A percentile compares a stretch with the other conserved stretches of the same genome.
phyloP scores from a whole-genome alignment of 1,140 invertebrate species.

The Microplitis demolitor region DNA sequence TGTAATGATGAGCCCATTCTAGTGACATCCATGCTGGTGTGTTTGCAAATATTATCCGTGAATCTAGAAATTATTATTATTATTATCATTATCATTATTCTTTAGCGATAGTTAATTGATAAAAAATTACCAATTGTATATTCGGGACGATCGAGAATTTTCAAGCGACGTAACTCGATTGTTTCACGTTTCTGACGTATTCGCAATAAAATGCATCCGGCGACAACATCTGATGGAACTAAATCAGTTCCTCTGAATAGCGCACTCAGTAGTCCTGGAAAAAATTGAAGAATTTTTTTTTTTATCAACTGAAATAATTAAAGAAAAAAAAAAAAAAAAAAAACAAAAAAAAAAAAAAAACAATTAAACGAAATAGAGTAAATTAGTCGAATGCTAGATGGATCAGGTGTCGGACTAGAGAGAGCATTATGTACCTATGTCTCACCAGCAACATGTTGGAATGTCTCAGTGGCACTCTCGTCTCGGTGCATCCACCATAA shows the following conservation, averaged over 20 bases:
- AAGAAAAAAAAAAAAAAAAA: background rate
- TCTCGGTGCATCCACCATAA: slow-evolving; percentile 82
- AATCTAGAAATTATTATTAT: slow-evolving; percentile 32
- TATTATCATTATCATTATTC: background rate
- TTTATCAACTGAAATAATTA: background rate
- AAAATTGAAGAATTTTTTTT: background rate
- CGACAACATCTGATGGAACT: slow-evolving; percentile 86
- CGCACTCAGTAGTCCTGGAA: slow-evolving; percentile 70
- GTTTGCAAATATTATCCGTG: slow-evolving; percentile 65
- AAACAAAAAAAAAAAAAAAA: background rate
- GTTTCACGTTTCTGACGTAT: slow-evolving; percentile 75
- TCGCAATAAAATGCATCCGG: slow-evolving; percentile 80
- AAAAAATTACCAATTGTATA: slow-evolving; percentile 65
- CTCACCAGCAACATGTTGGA: slow-evolving; percentile 81
- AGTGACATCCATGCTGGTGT: slow-evolving; percentile 80
- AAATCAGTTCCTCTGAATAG: slow-evolving; percentile 84
- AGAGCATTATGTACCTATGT: slow-evolving; percentile 55
- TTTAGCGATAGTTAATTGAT: background rate
- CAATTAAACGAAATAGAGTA: too few relatives aligned
- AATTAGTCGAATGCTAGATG: background rate
- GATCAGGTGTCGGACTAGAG: too few relatives aligned
- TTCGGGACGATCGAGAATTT: slow-evolving; percentile 71
- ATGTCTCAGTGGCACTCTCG: slow-evolving; percentile 80
- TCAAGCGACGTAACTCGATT: slow-evolving; percentile 70
- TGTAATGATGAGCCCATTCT: slow-evolving; percentile 74